A percentile compares a stretch with the other conserved stretches of the same genome.
Evolutionary conservation across 2,888 invertebrate genomes (phyloP).

Genomic region (Lamproptera curius): DNA sequence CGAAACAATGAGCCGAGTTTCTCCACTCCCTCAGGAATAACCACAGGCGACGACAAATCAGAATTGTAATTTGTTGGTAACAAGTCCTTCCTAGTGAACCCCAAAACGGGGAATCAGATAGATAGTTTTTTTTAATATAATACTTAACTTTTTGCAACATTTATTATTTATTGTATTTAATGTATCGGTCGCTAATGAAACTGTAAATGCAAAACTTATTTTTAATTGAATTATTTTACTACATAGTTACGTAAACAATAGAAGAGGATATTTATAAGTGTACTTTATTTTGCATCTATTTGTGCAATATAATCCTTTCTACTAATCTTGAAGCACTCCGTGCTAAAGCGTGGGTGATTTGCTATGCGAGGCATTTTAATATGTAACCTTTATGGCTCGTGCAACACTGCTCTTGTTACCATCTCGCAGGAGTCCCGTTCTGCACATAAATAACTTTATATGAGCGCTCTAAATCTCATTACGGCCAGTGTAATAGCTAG

Average conservation of each 20-base stretch:
- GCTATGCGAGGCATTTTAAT: conserved; percentile 3
- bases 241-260: too few relatives aligned
- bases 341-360: conserved; percentile 1
- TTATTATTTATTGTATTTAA: too few relatives aligned
- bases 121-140: too few relatives aligned
- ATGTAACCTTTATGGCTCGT: conserved; percentile 5
- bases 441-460: conserved; percentile 72
- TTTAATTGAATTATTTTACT: too few relatives aligned
- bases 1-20: conserved; percentile 55
- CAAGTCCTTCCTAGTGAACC: not conserved
- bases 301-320: not conserved
- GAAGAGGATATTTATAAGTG: too few relatives aligned
- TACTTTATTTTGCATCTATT: too few relatives aligned
- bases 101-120: too few relatives aligned
- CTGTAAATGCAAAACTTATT: too few relatives aligned
- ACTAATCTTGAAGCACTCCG: conserved; percentile 1
- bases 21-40: not conserved
- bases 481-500: conserved; percentile 69
- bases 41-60: not conserved
- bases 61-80: conserved; percentile 1
- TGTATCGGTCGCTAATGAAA: too few relatives aligned
- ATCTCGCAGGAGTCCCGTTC: conserved; percentile 40
- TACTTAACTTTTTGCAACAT: too few relatives aligned
- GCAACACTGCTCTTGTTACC: conserved; percentile 25
- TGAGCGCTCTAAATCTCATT: conserved; percentile 74